These are phyloP conservation scores for Epirrhoe tristata DNA, from an alignment of 2,888 invertebrate genomes.

Conservation along the genomic window DNA sequence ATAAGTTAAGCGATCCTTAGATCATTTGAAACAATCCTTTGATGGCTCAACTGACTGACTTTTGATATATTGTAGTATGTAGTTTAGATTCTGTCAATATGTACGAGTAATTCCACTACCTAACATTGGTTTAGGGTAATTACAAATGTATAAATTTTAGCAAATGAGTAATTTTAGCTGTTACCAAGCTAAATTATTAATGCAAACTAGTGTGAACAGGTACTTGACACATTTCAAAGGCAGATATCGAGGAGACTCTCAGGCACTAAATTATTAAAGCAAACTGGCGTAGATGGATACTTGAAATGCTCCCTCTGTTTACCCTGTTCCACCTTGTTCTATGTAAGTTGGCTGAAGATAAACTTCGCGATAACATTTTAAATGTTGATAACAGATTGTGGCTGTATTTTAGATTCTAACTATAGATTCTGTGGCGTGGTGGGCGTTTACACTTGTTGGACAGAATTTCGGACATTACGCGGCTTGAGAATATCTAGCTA, in stretches of 20 bases:
- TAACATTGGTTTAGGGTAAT: too few species aligned
- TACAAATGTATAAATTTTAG: not conserved
- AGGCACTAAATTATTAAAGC: constrained; percentile 5
- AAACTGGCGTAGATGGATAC: constrained; percentile 1
- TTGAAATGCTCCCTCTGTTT: constrained; percentile 4
- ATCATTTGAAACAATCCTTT: too few species aligned
- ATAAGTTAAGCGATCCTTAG: too few species aligned
- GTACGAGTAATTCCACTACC: too few species aligned
- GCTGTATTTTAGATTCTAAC: not conserved
- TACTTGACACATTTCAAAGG: constrained; percentile 14
- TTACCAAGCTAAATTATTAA: constrained; percentile 8
- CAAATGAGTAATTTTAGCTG: constrained; percentile 2
- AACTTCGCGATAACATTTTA: constrained; percentile 5
- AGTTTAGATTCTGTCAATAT: too few species aligned
- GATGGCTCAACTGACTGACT: too few species aligned
- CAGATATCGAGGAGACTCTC: not conserved
- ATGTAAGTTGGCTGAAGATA: not conserved
- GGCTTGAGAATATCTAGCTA: too few species aligned
- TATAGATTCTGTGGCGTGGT: not conserved
- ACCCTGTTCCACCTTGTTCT: not conserved
- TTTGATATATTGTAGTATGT: too few species aligned
- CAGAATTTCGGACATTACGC: too few species aligned
- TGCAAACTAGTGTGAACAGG: constrained; percentile 16
- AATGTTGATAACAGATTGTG: not conserved
- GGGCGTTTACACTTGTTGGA: too few species aligned